Evolutionary conservation across 1,140 invertebrate genomes (phyloP).

Genomic region (Papilio glaucus): DNA sequence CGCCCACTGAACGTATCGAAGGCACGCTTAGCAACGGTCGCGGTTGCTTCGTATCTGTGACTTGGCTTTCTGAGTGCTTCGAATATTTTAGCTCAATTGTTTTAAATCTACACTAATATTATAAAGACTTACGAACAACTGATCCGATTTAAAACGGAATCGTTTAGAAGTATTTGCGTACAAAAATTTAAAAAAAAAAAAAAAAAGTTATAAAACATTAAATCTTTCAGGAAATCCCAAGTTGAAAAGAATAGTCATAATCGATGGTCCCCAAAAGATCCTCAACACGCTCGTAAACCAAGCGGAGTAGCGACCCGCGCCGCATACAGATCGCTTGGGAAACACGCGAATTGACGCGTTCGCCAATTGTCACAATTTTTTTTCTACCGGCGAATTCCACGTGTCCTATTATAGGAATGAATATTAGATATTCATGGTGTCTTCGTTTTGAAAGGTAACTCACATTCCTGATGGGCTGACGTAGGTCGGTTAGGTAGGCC

Average conservation of each 20-base stretch:
- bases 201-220: too few relatives aligned
- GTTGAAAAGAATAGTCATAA: background rate
- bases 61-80: conserved; percentile 49
- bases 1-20: conserved; percentile 69
- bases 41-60: conserved; percentile 56
- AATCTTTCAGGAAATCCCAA: background rate
- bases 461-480: background rate
- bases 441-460: conserved; percentile 6
- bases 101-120: too few relatives aligned
- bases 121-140: too few relatives aligned
- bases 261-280: conserved; percentile 30
- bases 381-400: conserved; percentile 47
- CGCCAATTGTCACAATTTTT: conserved; percentile 59
- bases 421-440: conserved; percentile 35
- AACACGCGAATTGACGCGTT: conserved; percentile 54
- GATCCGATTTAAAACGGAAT: too few relatives aligned
- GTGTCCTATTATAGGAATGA: conserved; percentile 46
- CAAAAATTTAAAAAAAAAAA: too few relatives aligned
- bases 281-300: conserved; percentile 53
- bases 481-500: background rate
- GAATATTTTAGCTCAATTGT: background rate
- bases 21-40: conserved; percentile 65
- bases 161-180: too few relatives aligned
- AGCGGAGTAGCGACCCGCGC: conserved; percentile 28
- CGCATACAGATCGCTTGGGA: conserved; percentile 66